A percentile compares a stretch with the other conserved stretches of the same genome.
phyloP scores from a whole-genome alignment of 2,113 vertebrate species.

The Numenius arquata region DNA sequence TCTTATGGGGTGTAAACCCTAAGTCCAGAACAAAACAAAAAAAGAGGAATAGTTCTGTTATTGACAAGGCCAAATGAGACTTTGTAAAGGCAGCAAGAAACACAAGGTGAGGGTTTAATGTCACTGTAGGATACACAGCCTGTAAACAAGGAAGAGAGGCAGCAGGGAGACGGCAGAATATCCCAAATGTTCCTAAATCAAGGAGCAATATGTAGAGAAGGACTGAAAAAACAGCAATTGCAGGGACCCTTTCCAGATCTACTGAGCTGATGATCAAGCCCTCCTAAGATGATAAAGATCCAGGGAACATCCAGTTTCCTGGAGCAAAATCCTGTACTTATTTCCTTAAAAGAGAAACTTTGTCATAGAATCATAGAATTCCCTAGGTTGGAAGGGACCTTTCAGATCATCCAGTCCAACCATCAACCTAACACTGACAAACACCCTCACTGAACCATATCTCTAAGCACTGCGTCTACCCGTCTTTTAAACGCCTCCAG shows the following conservation, averaged over 20 bases:
- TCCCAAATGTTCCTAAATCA: background rate
- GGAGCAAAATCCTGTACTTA: background rate
- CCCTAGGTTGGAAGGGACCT: too few relatives aligned
- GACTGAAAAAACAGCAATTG: background rate
- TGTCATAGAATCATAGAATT: too few relatives aligned
- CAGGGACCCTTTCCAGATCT: background rate
- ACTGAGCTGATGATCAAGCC: background rate
- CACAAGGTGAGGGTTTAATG: background rate
- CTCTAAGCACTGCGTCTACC: too few relatives aligned
- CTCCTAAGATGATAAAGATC: background rate
- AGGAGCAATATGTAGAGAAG: background rate
- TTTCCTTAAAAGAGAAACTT: background rate
- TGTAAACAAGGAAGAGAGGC: background rate
- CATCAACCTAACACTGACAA: too few relatives aligned
- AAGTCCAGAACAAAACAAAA: background rate
- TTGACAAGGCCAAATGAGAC: background rate
- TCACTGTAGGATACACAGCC: background rate
- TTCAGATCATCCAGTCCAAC: too few relatives aligned
- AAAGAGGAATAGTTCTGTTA: background rate
- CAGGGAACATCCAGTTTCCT: background rate
- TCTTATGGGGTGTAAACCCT: background rate
- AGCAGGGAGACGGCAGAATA: background rate
- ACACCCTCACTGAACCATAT: too few relatives aligned
- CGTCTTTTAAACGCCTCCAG: too few relatives aligned
- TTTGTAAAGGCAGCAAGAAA: background rate